Conservation (phyloP, 2,797 vertebrate species). For the Anabas testudineus region DNA sequence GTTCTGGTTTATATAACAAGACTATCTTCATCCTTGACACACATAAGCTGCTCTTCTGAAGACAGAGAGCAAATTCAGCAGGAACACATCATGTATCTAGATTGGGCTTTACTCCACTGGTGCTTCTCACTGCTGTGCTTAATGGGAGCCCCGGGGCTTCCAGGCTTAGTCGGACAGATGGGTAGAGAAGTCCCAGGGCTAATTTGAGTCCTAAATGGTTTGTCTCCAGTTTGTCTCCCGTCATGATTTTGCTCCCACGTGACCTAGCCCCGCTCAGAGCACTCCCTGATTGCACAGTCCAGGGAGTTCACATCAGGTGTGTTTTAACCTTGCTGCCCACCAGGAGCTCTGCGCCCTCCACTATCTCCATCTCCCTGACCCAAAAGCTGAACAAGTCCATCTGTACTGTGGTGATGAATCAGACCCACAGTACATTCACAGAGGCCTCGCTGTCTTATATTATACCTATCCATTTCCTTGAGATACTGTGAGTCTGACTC, state of each 20-base stretch:
- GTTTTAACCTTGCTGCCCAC: slow-evolving; percentile 67
- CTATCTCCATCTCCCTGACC: slow-evolving; percentile 58
- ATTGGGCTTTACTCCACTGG: slow-evolving; percentile 78
- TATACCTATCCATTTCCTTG: slow-evolving; percentile 10
- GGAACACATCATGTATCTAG: slow-evolving; percentile 81
- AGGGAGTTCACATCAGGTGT: slow-evolving; percentile 82
- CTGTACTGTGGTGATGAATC: slow-evolving; percentile 38
- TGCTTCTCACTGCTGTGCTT: slow-evolving; percentile 81
- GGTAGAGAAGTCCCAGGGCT: slow-evolving; percentile 84
- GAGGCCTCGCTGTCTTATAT: slow-evolving; percentile 15
- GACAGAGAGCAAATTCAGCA: slow-evolving; percentile 77
- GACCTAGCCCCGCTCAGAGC: slow-evolving; percentile 75
- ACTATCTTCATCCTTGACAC: slow-evolving; percentile 79
- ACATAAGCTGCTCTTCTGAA: slow-evolving; percentile 76
- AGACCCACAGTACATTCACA: slow-evolving; percentile 12
- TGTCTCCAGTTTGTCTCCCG: slow-evolving; percentile 85
- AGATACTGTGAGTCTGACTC: slow-evolving; percentile 17
- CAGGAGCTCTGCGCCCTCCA: slow-evolving; percentile 30
- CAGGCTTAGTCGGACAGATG: slow-evolving; percentile 81
- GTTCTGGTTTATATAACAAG: slow-evolving; percentile 71
- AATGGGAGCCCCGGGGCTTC: slow-evolving; percentile 85
- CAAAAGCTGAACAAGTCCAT: slow-evolving; percentile 48
- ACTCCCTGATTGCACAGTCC: slow-evolving; percentile 73
- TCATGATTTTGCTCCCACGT: slow-evolving; percentile 79
- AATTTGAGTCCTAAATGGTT: slow-evolving; percentile 89